phyloP scores from a whole-genome alignment of 1,140 invertebrate genomes.

The Drosophila lowei region DNA sequence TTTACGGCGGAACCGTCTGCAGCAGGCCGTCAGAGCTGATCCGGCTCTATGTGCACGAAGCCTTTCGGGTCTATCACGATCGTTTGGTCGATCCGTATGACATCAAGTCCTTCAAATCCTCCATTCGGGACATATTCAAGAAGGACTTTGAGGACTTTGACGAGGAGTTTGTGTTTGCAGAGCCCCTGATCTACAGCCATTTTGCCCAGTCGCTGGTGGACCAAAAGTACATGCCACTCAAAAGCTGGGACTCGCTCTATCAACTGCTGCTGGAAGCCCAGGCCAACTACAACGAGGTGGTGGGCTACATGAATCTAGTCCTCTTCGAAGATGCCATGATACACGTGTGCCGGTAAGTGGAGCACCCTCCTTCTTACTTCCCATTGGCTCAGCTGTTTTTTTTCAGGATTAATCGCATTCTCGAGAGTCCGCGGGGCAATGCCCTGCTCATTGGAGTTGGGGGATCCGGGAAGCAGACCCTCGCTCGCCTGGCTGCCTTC shows the following conservation, averaged over 20 bases:
- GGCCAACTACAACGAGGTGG: constrained; percentile 91
- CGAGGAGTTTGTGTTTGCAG: constrained; percentile 87
- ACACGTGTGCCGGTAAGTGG: constrained; percentile 91
- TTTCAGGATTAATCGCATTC: constrained; percentile 94
- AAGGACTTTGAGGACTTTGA: constrained; percentile 93
- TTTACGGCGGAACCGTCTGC: constrained; percentile 84
- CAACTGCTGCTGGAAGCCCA: constrained; percentile 92
- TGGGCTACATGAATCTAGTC: constrained; percentile 97
- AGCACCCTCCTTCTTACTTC: not conserved
- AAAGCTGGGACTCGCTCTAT: constrained; percentile 88
- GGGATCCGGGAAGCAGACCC: constrained; percentile 96
- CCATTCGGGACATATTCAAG: constrained; percentile 91
- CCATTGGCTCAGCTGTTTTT: not conserved
- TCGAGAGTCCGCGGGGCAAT: constrained; percentile 95
- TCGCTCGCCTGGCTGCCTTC: constrained; percentile 93
- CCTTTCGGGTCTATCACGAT: constrained; percentile 94
- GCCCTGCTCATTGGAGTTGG: constrained; percentile 96
- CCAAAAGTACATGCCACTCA: constrained; percentile 94
- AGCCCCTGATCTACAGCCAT: constrained; percentile 94
- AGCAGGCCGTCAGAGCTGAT: constrained; percentile 89
- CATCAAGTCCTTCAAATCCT: constrained; percentile 89
- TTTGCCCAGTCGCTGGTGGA: constrained; percentile 96
- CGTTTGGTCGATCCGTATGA: constrained; percentile 93
- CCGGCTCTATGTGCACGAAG: constrained; percentile 95
- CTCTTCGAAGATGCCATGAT: constrained; percentile 98